A percentile compares a stretch with the other conserved stretches of the same genome.
phyloP scores from a whole-genome alignment of 2,888 invertebrate genomes.

The Mesodorylaimus sp. region DNA sequence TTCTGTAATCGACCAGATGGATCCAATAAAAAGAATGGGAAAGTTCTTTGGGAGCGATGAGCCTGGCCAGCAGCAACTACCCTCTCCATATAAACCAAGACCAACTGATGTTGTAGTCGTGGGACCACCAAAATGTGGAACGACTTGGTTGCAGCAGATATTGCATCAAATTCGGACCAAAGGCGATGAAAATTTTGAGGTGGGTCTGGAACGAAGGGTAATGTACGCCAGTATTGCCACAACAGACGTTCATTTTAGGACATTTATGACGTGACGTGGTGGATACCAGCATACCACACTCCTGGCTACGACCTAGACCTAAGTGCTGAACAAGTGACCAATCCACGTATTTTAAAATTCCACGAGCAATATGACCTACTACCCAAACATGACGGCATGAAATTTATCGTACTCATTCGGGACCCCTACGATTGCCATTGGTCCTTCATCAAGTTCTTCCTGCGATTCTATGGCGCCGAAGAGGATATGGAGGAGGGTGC shows the following conservation, averaged over 20 bases:
- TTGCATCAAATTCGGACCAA: conserved; percentile 6
- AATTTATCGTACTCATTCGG: background rate
- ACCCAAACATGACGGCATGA: background rate
- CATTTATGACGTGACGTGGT: conserved; percentile 8
- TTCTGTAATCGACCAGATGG: too few species aligned
- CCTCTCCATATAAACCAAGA: too few species aligned
- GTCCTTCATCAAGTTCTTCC: background rate
- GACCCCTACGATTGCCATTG: background rate
- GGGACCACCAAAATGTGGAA: conserved; percentile 6
- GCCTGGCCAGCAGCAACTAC: too few species aligned
- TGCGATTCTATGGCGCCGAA: background rate
- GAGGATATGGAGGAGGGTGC: background rate
- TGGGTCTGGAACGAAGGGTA: too few species aligned
- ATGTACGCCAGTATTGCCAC: too few species aligned
- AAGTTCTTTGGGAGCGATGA: too few species aligned
- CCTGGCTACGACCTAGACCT: background rate
- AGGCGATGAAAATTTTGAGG: conserved; percentile 5
- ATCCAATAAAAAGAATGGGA: too few species aligned
- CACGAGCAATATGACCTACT: conserved; percentile 1
- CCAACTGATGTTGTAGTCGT: conserved; percentile 6
- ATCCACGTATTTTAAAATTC: conserved; percentile 2
- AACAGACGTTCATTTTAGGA: too few species aligned
- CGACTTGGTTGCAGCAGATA: conserved; percentile 9
- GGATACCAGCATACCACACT: background rate
- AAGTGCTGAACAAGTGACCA: background rate